These are phyloP conservation scores for Hipparchia sbordonii DNA, from an alignment of 2,888 invertebrate genomes.

Conservation along the genomic window DNA sequence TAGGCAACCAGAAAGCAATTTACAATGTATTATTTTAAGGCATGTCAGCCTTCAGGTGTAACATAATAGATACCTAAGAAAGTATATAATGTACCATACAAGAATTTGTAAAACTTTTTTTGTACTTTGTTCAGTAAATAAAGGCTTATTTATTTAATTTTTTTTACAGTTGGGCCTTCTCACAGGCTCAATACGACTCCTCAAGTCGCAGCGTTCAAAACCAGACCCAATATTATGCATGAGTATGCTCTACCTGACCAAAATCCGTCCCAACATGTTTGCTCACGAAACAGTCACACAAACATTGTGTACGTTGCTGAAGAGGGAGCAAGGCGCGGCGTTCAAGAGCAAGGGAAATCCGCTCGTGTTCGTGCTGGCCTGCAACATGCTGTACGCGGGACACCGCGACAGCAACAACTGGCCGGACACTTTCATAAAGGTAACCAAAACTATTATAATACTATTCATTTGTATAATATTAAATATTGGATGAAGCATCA, in stretches of 20 bases:
- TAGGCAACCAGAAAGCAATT: no score
- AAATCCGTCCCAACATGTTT: constrained; percentile 90
- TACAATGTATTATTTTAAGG: no score
- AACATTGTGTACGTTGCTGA: constrained; percentile 91
- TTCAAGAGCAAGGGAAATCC: constrained; percentile 92
- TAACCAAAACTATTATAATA: constrained; percentile 52
- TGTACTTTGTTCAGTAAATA: no score
- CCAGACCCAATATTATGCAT: constrained; percentile 91
- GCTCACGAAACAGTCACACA: constrained; percentile 89
- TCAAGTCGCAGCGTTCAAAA: constrained; percentile 90
- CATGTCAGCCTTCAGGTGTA: no score
- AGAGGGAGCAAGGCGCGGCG: constrained; percentile 87
- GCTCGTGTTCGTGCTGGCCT: constrained; percentile 90
- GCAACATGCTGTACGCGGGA: constrained; percentile 92
- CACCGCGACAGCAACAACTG: constrained; percentile 92
- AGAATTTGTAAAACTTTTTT: no score
- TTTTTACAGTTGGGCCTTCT: constrained; percentile 86
- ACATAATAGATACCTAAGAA: no score
- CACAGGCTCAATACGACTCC: constrained; percentile 93
- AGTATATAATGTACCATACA: no score
- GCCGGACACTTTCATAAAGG: constrained; percentile 96
- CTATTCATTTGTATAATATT: no score
- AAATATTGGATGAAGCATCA: no score
- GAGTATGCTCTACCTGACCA: constrained; percentile 90
- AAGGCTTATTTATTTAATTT: not conserved